These are phyloP conservation scores for Anguilla anguilla DNA, from an alignment of 2,797 vertebrate species.

Conservation along the genomic window DNA sequence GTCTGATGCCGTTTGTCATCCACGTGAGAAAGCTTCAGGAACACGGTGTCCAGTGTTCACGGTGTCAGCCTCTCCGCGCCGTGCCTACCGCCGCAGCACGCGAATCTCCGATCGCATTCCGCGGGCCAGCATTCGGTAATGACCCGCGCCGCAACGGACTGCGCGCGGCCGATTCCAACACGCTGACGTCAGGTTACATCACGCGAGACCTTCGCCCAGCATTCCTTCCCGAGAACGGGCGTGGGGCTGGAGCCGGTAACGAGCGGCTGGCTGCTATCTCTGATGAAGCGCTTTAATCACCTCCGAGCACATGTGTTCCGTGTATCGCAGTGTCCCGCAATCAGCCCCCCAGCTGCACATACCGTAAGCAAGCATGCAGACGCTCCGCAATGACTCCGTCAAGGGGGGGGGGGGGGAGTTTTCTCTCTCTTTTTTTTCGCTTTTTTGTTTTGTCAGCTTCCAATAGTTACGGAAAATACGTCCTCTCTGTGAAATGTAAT, in stretches of 20 bases:
- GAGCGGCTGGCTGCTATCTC: conserved; percentile 28
- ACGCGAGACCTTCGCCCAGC: conserved; percentile 26
- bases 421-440: not conserved
- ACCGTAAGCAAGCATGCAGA: not conserved
- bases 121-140: conserved; percentile 8
- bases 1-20: not conserved
- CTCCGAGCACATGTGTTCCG: conserved; percentile 14
- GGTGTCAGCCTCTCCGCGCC: not conserved
- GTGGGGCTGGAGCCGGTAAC: conserved; percentile 20
- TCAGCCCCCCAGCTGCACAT: conserved; percentile 18
- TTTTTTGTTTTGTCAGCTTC: not conserved
- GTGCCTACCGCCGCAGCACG: not conserved
- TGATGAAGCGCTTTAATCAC: conserved; percentile 30
- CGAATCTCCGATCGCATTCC: not conserved
- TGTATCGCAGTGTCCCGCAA: conserved; percentile 23
- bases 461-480: not conserved
- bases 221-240: conserved; percentile 27
- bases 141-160: conserved; percentile 13
- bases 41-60: not conserved
- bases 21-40: not conserved
- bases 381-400: not conserved
- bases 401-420: not conserved
- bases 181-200: conserved; percentile 37
- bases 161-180: conserved; percentile 27
- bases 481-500: not conserved